Base-by-base conservation (phyloP, 2,113 vertebrate species). In the Thinocorus orbignyianus region DNA sequence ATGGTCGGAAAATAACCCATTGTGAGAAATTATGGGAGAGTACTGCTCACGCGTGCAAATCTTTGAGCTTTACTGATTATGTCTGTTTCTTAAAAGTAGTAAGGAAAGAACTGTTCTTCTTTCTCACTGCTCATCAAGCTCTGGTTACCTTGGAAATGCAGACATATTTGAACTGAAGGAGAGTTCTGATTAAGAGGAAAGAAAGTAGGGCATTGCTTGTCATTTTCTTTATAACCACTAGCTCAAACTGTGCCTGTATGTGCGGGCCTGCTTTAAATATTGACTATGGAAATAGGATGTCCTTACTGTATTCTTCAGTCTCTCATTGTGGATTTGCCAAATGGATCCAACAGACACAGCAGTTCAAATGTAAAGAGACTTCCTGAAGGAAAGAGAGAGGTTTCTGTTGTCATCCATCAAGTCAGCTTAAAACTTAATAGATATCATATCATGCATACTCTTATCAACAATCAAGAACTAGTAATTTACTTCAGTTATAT, bases 381-480 rank as follows among this genome's bases (percentile, higher is more conserved):
- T 69, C 26, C 19, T 71, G 41, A n/a, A 72, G 37, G 10, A 60
- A 52, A 33, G 26, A 61, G 11, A 25, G 25, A 62, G 16, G 2
- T 49, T 76, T 69, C 48, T 83, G 10, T 60, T 62, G 10, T 71
- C 49, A 69, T 41, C 28, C 13, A 41, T 73, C 0, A 1, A 60
- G 23, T 68, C 31, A 46, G 20, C 35, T 46, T 72, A 71, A 54
- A 69, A 37, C 13, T 37, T 70, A 26, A 41, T 37, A 39, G 48
- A 11, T 49, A 19, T 0, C 1, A 2, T 44, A 18, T 37, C 7
- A 6, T 26, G 28, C 10, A 1, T 42, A 7, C 51, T 89, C 28
- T 85, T 84, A 44, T 5, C 13, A 76, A 11, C 17, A 69, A 15
- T 24, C 22, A 25, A 52, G 22, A 85, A 52, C 19, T 48, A 68